phyloP scores from a whole-genome alignment of 1,140 invertebrate species.

The Bombus sylvicola region DNA sequence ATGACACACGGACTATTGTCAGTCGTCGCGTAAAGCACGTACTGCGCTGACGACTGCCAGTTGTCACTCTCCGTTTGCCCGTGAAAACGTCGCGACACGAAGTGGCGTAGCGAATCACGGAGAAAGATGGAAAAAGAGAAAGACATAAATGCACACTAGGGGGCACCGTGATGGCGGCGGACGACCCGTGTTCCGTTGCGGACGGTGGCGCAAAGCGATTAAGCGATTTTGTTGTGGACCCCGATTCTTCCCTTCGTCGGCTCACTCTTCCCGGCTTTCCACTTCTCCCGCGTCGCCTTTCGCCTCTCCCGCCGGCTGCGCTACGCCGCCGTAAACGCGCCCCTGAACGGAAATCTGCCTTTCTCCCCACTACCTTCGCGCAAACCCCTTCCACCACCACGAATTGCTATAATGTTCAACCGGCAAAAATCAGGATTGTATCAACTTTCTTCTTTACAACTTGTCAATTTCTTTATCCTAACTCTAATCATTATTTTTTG shows the following conservation, averaged over 20 bases:
- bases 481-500: too few species aligned
- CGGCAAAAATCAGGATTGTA: constrained; percentile 53
- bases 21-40: constrained; percentile 54
- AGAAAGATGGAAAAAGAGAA: constrained; percentile 53
- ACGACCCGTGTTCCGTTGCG: constrained; percentile 72
- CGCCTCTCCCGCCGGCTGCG: constrained; percentile 77
- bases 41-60: constrained; percentile 68
- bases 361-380: constrained; percentile 49
- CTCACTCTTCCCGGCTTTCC: constrained; percentile 79
- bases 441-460: constrained; percentile 7
- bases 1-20: constrained; percentile 63
- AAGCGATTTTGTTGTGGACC: constrained; percentile 85
- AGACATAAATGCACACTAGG: constrained; percentile 65
- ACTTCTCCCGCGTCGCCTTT: constrained; percentile 79
- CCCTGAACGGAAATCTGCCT: constrained; percentile 76
- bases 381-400: constrained; percentile 49
- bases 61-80: constrained; percentile 75
- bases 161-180: constrained; percentile 68
- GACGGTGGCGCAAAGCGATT: constrained; percentile 83
- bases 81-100: constrained; percentile 70
- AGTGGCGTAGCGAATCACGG: constrained; percentile 65
- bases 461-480: not conserved
- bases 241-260: constrained; percentile 80
- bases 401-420: constrained; percentile 46
- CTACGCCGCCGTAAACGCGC: constrained; percentile 74